phyloP scores from a whole-genome alignment of 1,140 invertebrate species.

The Paraescarpia echinospica region DNA sequence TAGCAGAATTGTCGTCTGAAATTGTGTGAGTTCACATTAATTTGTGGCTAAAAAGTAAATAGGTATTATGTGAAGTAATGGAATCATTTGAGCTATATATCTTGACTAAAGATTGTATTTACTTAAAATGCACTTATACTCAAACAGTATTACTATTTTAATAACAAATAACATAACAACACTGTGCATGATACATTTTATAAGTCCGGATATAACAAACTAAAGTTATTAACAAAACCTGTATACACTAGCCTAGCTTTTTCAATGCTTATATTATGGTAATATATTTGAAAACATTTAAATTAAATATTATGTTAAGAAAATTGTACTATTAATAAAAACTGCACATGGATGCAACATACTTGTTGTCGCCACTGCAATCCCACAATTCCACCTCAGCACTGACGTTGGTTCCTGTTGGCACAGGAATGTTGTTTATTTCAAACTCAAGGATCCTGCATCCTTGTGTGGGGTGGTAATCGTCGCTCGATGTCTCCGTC shows the following conservation, averaged over 20 bases:
- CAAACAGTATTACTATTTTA: no score
- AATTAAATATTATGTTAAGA: not conserved
- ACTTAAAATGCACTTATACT: not conserved
- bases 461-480: slow-evolving; percentile 70
- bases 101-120: not conserved
- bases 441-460: slow-evolving; percentile 72
- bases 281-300: not conserved
- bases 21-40: no score
- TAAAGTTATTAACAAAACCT: no score
- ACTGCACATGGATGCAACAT: not conserved
- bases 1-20: no score
- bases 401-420: slow-evolving; percentile 61
- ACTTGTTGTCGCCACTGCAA: slow-evolving; percentile 66
- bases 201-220: not conserved
- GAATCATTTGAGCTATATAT: not conserved
- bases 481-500: slow-evolving; percentile 63
- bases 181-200: no score
- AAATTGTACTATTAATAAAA: not conserved
- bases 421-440: slow-evolving; percentile 57
- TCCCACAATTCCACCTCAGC: slow-evolving; percentile 74
- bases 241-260: no score
- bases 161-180: no score
- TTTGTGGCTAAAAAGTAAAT: no score
- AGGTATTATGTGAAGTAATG: not conserved
- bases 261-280: not conserved